Conservation (phyloP, 2,888 invertebrate genomes). For the Germaria angustata region DNA sequence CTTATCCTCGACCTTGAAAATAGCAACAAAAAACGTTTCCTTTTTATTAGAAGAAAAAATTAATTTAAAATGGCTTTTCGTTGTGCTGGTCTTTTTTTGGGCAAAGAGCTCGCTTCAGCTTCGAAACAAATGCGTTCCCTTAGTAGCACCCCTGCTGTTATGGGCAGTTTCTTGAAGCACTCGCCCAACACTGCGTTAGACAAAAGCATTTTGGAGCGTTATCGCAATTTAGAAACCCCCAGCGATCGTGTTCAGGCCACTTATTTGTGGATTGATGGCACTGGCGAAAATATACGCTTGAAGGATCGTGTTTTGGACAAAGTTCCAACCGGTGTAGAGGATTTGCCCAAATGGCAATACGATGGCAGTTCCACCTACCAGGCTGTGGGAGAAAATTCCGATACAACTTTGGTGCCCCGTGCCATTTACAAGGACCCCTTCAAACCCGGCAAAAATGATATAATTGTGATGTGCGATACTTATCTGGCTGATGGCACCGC, state of each 20-base stretch:
- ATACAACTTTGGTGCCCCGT: conserved; percentile 87
- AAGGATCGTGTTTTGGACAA: conserved; percentile 86
- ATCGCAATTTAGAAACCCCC: conserved; percentile 83
- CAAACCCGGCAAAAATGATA: conserved; percentile 84
- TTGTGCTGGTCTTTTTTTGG: conserved; percentile 77
- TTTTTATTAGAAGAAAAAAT: background rate
- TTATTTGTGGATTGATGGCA: conserved; percentile 89
- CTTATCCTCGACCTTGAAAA: conserved; percentile 69
- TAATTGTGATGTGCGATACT: conserved; percentile 88
- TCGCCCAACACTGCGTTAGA: conserved; percentile 90
- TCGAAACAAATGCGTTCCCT: conserved; percentile 72
- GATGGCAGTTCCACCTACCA: conserved; percentile 87
- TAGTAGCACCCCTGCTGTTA: conserved; percentile 65
- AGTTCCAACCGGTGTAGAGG: conserved; percentile 82
- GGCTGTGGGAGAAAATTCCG: conserved; percentile 84
- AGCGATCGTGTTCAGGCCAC: conserved; percentile 83
- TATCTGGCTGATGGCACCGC: conserved; percentile 82
- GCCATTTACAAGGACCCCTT: conserved; percentile 90
- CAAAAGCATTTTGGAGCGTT: conserved; percentile 85
- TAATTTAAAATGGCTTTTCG: conserved; percentile 75
- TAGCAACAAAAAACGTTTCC: background rate
- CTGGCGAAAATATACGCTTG: conserved; percentile 84
- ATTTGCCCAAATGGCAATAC: conserved; percentile 87
- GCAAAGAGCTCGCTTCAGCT: conserved; percentile 72
- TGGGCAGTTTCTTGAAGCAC: conserved; percentile 75